A percentile compares a stretch with the other conserved stretches of the same genome.
Evolutionary conservation across 2,888 invertebrate species (phyloP).

Genomic region (Apamea sordens): DNA sequence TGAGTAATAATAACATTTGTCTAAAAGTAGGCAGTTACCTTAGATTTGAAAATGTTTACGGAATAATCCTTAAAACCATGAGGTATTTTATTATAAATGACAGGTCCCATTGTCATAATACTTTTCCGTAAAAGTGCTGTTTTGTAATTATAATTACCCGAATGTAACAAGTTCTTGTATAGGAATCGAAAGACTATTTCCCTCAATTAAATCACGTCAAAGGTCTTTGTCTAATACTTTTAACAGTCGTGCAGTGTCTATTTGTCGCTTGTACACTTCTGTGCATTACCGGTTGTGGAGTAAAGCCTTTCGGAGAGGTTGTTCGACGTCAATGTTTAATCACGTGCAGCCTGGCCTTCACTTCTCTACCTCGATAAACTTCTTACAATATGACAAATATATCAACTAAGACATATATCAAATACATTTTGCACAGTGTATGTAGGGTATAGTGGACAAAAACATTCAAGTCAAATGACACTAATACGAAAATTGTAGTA

Average conservation of each 20-base stretch:
- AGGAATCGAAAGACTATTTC: not conserved
- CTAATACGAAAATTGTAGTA: not conserved
- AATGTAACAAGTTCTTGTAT: too few species aligned
- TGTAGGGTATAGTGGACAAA: constrained; percentile 4
- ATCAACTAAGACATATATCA: constrained; percentile 39
- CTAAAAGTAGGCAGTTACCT: too few species aligned
- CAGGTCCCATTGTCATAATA: too few species aligned
- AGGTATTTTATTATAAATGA: too few species aligned
- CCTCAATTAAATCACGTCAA: not conserved
- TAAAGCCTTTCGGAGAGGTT: constrained; percentile 70
- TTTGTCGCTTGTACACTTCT: constrained; percentile 12
- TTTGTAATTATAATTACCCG: too few species aligned
- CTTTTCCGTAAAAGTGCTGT: too few species aligned
- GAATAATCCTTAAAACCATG: too few species aligned
- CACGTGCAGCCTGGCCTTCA: constrained; percentile 80
- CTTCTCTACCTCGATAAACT: constrained; percentile 57
- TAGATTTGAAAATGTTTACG: too few species aligned
- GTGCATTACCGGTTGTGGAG: constrained; percentile 51
- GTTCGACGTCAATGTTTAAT: constrained; percentile 76
- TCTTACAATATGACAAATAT: constrained; percentile 38
- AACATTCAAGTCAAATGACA: not conserved
- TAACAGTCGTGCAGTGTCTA: constrained; percentile 6
- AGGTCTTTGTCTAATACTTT: not conserved
- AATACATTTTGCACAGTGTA: not conserved
- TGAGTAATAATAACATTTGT: too few species aligned